A percentile compares a stretch with the other conserved stretches of the same genome.
phyloP scores from a whole-genome alignment of 2,797 vertebrate species.

The Austrolebias charrua region DNA sequence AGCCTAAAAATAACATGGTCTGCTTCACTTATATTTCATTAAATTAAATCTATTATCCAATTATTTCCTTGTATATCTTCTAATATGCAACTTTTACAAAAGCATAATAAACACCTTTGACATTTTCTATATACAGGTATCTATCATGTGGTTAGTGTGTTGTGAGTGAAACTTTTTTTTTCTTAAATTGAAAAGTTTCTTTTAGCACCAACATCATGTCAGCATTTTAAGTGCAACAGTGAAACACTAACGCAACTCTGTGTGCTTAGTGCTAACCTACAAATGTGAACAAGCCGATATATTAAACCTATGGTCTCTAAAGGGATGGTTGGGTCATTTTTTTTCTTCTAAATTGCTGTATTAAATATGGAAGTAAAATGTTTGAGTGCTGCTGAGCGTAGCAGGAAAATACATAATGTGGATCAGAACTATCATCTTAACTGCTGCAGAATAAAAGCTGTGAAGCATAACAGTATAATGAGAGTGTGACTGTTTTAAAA shows the following conservation, averaged over 20 bases:
- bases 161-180: neutral
- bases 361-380: no score
- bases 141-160: neutral
- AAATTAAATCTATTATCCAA: constrained; percentile 5
- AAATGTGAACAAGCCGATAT: no score
- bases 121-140: neutral
- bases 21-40: constrained; percentile 9
- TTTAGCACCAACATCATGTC: neutral
- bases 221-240: neutral
- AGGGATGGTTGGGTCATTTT: no score
- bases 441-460: constrained; percentile 34
- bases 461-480: constrained; percentile 29
- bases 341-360: no score
- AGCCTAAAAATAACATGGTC: constrained; percentile 5
- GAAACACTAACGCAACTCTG: no score
- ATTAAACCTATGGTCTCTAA: no score
- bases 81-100: neutral
- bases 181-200: neutral
- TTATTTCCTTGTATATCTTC: constrained; percentile 5
- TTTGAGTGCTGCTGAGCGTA: neutral
- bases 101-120: neutral
- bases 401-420: neutral
- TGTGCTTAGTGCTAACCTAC: no score
- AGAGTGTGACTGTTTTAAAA: constrained; percentile 7
- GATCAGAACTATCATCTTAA: constrained; percentile 10